Conservation (phyloP, 1,140 invertebrate genomes). For the Drosophila ercepeae region DNA sequence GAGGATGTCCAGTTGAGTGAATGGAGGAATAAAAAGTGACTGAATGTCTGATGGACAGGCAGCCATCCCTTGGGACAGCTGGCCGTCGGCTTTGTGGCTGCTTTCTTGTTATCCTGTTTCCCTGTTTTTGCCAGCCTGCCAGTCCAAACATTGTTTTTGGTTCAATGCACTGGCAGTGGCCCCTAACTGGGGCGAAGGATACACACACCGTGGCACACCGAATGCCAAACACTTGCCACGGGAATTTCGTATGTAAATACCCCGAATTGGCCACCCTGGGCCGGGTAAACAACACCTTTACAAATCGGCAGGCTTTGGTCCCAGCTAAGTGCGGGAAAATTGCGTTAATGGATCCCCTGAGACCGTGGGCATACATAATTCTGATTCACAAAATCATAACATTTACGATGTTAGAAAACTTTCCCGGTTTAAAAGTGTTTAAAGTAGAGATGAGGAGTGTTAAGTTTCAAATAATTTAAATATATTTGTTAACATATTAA, state of each 20-base stretch:
- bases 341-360: conserved; percentile 43
- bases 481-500: too few relatives aligned
- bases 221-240: conserved; percentile 16
- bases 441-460: too few relatives aligned
- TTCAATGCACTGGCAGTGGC: conserved; percentile 68
- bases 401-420: not conserved
- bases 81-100: conserved; percentile 35
- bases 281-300: conserved; percentile 43
- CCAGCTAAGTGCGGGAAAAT: conserved; percentile 29
- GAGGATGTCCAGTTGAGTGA: conserved; percentile 36
- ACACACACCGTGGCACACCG: conserved; percentile 25
- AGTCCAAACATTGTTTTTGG: conserved; percentile 64
- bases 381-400: conserved; percentile 28
- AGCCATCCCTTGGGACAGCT: conserved; percentile 28
- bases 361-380: conserved; percentile 7
- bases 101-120: not conserved
- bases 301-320: conserved; percentile 23
- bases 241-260: conserved; percentile 39
- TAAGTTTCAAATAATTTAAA: too few relatives aligned
- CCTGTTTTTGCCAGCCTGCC: conserved; percentile 1
- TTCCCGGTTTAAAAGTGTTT: too few relatives aligned
- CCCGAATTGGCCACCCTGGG: not conserved
- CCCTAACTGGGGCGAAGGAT: conserved; percentile 64
- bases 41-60: conserved; percentile 16
- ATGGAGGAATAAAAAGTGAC: conserved; percentile 8